Conservation (phyloP, 2,888 invertebrate genomes). For the Parnassius apollo region DNA sequence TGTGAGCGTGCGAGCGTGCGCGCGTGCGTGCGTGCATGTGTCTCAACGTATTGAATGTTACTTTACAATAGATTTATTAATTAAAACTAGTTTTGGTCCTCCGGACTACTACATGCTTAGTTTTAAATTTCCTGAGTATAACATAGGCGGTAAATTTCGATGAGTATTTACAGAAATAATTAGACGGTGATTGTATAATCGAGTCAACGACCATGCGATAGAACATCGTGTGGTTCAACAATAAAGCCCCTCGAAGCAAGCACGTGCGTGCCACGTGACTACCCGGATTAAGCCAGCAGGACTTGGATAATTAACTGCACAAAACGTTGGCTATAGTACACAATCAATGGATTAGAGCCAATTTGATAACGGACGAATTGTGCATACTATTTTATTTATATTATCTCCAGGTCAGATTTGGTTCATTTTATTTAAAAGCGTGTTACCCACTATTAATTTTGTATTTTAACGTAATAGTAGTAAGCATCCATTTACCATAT, state of each 20-base stretch:
- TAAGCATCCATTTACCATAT: too few relatives aligned
- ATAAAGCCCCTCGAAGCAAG: slow-evolving; percentile 48
- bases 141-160: not conserved
- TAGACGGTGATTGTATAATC: slow-evolving; percentile 31
- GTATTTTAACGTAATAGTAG: too few relatives aligned
- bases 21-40: too few relatives aligned
- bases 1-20: too few relatives aligned
- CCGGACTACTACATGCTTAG: too few relatives aligned
- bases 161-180: slow-evolving; percentile 21
- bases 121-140: too few relatives aligned
- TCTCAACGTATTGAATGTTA: too few relatives aligned
- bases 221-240: slow-evolving; percentile 43
- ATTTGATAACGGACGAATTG: slow-evolving; percentile 31
- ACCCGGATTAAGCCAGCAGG: slow-evolving; percentile 68
- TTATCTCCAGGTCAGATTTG: slow-evolving; percentile 4
- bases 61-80: too few relatives aligned
- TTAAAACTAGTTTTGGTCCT: too few relatives aligned
- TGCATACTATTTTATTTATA: slow-evolving; percentile 1
- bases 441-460: too few relatives aligned
- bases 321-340: slow-evolving; percentile 49
- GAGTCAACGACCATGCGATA: slow-evolving; percentile 30
- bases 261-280: slow-evolving; percentile 78
- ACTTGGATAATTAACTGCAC: slow-evolving; percentile 77
- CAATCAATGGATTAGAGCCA: slow-evolving; percentile 50
- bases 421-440: too few relatives aligned